Conservation (phyloP, 2,113 vertebrate genomes). For the Pandion haliaetus region DNA sequence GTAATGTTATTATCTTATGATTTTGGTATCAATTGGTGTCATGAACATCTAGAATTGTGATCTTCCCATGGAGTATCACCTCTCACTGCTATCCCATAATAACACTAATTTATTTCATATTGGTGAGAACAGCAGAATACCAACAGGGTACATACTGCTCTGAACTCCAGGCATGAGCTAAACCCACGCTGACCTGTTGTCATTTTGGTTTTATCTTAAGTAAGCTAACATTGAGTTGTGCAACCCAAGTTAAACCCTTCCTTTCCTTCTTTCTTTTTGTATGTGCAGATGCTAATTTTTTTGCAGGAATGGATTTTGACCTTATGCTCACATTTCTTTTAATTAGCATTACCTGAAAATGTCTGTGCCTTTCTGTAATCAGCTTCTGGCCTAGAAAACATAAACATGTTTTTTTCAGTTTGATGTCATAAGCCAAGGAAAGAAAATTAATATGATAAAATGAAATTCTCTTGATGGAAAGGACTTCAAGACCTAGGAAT, state of each 20-base stretch:
- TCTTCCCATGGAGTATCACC: background rate
- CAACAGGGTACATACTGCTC: background rate
- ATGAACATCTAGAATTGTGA: background rate
- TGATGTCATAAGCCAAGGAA: background rate
- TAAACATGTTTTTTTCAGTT: conserved; percentile 1
- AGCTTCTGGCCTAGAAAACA: conserved; percentile 69
- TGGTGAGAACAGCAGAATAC: background rate
- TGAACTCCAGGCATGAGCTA: background rate
- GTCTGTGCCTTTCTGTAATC: conserved; percentile 74
- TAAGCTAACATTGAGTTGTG: background rate
- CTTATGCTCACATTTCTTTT: background rate
- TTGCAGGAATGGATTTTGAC: background rate
- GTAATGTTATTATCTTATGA: fast-evolving
- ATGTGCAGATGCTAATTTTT: background rate
- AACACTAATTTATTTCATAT: background rate
- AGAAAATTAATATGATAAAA: background rate
- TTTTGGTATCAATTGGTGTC: background rate
- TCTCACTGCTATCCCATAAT: background rate
- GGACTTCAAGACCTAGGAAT: background rate
- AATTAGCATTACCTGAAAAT: conserved; percentile 76
- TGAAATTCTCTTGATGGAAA: background rate
- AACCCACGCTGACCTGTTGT: background rate
- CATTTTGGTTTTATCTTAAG: background rate
- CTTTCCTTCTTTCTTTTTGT: background rate
- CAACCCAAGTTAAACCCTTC: background rate